phyloP scores from a whole-genome alignment of 2,113 vertebrate species.

The human (Homo sapiens) region DNA sequence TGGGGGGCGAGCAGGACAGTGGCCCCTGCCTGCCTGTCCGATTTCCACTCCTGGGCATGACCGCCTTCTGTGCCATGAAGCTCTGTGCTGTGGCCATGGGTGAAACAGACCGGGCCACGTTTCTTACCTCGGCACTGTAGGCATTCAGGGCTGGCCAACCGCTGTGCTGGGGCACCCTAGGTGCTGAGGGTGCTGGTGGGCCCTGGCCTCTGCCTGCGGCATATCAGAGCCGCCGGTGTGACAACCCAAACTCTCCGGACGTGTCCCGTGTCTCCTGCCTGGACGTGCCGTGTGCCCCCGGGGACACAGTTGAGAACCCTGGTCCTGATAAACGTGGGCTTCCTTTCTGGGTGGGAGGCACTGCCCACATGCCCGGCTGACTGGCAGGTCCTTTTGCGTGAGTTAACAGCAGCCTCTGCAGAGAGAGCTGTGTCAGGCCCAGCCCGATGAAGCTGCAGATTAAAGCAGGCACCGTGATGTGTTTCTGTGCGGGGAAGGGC shows the following conservation, averaged over 20 bases:
- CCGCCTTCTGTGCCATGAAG: neutral
- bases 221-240: too few species aligned
- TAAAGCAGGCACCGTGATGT: too few species aligned
- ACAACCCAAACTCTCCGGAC: too few species aligned
- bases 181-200: neutral
- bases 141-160: fast-evolving
- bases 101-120: neutral
- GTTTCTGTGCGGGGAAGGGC: neutral
- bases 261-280: fast-evolving
- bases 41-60: neutral
- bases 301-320: neutral
- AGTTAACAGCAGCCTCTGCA: neutral
- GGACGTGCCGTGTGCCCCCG: neutral
- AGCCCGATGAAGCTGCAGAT: neutral
- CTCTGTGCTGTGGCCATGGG: neutral
- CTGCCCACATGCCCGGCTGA: fast-evolving
- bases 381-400: neutral
- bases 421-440: neutral
- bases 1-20: too few species aligned
- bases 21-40: too few species aligned
- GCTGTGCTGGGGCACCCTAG: too few species aligned
- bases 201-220: fast-evolving
- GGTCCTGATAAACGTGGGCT: neutral
- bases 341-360: neutral
- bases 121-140: neutral